These are phyloP conservation scores for Apotomis turbidana DNA, from an alignment of 2,888 invertebrate genomes.

Conservation along the genomic window DNA sequence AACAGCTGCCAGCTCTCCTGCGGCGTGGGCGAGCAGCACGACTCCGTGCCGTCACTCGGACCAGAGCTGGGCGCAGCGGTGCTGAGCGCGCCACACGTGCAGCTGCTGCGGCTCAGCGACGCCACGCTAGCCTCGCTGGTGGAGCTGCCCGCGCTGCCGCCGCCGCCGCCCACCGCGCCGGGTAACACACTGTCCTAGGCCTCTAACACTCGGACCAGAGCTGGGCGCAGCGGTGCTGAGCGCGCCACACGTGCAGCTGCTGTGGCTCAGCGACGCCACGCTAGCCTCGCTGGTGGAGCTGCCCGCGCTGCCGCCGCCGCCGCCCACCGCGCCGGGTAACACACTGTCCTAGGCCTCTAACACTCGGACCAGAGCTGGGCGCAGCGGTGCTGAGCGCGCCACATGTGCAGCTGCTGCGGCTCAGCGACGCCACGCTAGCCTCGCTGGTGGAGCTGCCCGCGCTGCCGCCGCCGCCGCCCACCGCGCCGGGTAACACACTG, in stretches of 20 bases:
- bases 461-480: conserved; percentile 78
- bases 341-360: conserved; percentile 64
- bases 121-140: conserved; percentile 94
- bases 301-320: conserved; percentile 87
- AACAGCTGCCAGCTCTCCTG: conserved; percentile 95
- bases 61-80: conserved; percentile 91
- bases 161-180: conserved; percentile 60
- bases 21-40: conserved; percentile 96
- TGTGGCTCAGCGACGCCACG: conserved; percentile 88
- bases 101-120: conserved; percentile 93
- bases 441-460: conserved; percentile 96
- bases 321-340: conserved; percentile 57
- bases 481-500: conserved; percentile 56
- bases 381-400: conserved; percentile 90
- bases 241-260: conserved; percentile 62
- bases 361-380: conserved; percentile 88
- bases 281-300: conserved; percentile 95
- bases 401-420: conserved; percentile 53
- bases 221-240: conserved; percentile 92
- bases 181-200: conserved; percentile 65
- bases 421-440: conserved; percentile 92
- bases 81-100: conserved; percentile 91
- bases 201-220: conserved; percentile 87
- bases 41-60: conserved; percentile 87
- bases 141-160: conserved; percentile 92